phyloP scores from a whole-genome alignment of 2,113 vertebrate species.

The Ochotona curzoniae region DNA sequence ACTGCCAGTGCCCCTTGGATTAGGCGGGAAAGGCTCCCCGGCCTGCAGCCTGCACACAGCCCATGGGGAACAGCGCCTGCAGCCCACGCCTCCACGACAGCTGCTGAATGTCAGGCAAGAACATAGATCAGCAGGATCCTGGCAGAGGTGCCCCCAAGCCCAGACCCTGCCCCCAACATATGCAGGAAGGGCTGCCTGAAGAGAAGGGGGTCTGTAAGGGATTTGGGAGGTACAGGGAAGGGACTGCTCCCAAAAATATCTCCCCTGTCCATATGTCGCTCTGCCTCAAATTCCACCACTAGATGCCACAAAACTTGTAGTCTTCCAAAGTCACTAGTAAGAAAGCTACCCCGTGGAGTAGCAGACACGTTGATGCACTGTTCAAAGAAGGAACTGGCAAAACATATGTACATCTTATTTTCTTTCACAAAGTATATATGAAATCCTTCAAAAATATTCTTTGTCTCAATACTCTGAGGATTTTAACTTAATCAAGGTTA shows the following conservation, averaged over 20 bases:
- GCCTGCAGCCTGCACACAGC: constrained; percentile 81
- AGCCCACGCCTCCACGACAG: constrained; percentile 79
- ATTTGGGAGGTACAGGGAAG: constrained; percentile 73
- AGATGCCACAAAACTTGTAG: constrained; percentile 17
- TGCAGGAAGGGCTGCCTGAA: constrained; percentile 59
- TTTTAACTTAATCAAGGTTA: neutral
- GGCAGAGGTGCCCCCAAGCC: constrained; percentile 73
- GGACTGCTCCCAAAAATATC: constrained; percentile 71
- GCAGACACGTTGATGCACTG: neutral
- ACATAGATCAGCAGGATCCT: constrained; percentile 79
- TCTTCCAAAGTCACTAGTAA: constrained; percentile 38
- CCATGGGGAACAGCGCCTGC: constrained; percentile 79
- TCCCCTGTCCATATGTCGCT: constrained; percentile 51
- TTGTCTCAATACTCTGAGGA: constrained; percentile 22
- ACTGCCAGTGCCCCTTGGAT: constrained; percentile 75
- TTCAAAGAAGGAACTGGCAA: neutral
- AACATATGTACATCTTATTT: neutral
- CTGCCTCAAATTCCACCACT: constrained; percentile 54
- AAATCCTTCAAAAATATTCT: constrained; percentile 27
- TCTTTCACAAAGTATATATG: neutral
- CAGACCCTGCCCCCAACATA: constrained; percentile 60
- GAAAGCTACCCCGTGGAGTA: neutral
- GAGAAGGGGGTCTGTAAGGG: constrained; percentile 73
- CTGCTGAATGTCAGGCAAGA: constrained; percentile 79
- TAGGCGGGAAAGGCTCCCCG: constrained; percentile 82